Evolutionary conservation across 2,888 invertebrate genomes (phyloP), one percentile per base, ranked within the genome.

Genomic region (Pseudoips prasinana): DNA sequence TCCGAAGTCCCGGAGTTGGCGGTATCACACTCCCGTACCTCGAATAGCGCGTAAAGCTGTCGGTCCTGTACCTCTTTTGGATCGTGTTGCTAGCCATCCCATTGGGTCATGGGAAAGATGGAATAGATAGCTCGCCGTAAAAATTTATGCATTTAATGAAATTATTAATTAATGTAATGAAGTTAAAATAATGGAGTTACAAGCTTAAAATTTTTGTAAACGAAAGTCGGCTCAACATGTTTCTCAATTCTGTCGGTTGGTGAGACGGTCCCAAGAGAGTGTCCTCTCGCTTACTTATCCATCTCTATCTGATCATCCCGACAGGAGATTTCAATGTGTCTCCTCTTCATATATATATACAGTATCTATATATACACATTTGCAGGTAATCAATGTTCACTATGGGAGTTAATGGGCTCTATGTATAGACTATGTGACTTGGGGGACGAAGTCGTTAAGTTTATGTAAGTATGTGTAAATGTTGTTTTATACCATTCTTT

Each of bases 221-320:
- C 7, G 8, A 3, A 17, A 27, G 10, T 8, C 57, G 30, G 33
- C 69, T 72, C 71, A 23, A 69, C 25, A 3, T 24, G 7, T 25
- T 27, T 31, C 14, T 6, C 39, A 39, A 29, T 49, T 39, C 50
- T 50, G 31, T 45, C 38, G 37, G 49, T 44, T 51, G 56, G 54
- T 43, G 47, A 34, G 61, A 54, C 49, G 52, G 60, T 72, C 81
- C 67, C 73, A 25, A 36, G 77, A 69, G 82, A 76, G 53, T 62
- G 67, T 65, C 78, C 80, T 76, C 74, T 76, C 80, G 72, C 75
- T 81, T 78, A 78, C 80, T 79, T 79, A 79, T 76, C 76, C 73
- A 70, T 69, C 65, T 73, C 65, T 72, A 72, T 73, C 73, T 72
- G 73, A 73, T 75, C 66, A 68, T 58, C 66, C 58, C 64, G 64